Evolutionary conservation across 1,140 invertebrate species (phyloP).

Genomic region (Aphis craccivora): DNA sequence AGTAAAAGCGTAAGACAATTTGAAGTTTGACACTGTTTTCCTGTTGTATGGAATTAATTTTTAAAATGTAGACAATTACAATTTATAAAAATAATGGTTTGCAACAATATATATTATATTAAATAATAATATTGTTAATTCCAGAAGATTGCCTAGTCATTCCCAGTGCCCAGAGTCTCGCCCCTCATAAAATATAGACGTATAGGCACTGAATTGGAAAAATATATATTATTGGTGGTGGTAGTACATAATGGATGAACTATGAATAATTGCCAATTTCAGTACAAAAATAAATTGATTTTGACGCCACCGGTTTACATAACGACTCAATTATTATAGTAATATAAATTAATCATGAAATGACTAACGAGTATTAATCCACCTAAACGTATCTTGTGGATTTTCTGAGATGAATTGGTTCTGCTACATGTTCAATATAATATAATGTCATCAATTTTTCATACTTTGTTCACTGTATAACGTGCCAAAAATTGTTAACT

Average conservation of each 20-base stretch:
- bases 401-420: background rate
- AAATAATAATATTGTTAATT: background rate
- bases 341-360: background rate
- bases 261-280: too few species aligned
- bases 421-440: background rate
- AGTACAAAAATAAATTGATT: background rate
- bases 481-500: background rate
- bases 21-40: background rate
- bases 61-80: background rate
- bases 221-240: background rate
- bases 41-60: background rate
- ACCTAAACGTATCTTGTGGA: background rate
- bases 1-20: background rate
- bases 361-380: background rate
- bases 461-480: background rate
- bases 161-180: too few species aligned
- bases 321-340: background rate
- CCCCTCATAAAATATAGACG: too few species aligned
- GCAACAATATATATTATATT: background rate
- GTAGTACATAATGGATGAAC: background rate
- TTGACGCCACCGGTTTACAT: background rate
- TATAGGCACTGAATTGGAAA: background rate
- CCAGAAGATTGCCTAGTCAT: background rate
- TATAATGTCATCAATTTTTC: background rate
- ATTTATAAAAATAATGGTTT: background rate